phyloP scores from a whole-genome alignment of 2,888 invertebrate genomes.

The Amphipyra berbera region DNA sequence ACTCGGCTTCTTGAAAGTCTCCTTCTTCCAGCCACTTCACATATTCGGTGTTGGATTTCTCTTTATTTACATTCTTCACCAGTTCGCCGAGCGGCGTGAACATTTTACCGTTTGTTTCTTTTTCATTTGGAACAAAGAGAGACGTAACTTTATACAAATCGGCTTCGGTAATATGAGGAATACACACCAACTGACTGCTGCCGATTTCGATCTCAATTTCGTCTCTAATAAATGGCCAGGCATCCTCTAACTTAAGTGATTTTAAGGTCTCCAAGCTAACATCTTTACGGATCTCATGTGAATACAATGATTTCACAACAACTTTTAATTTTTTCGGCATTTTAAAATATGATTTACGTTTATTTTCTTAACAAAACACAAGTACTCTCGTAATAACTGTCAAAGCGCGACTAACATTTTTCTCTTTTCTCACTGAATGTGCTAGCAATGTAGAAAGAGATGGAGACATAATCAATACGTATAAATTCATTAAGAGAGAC shows the following conservation, averaged over 20 bases:
- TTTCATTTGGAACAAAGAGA: slow-evolving; percentile 85
- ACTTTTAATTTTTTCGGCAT: slow-evolving; percentile 89
- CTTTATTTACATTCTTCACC: slow-evolving; percentile 79
- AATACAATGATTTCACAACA: slow-evolving; percentile 85
- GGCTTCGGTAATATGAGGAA: slow-evolving; percentile 88
- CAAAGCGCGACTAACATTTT: slow-evolving; percentile 65
- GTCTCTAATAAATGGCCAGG: slow-evolving; percentile 88
- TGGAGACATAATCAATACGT: slow-evolving; percentile 57
- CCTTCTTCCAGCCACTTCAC: slow-evolving; percentile 80
- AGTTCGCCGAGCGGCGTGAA: slow-evolving; percentile 85
- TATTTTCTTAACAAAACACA: slow-evolving; percentile 33
- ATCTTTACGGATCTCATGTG: slow-evolving; percentile 88
- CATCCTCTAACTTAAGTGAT: slow-evolving; percentile 86
- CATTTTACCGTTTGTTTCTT: slow-evolving; percentile 84
- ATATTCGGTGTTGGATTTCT: slow-evolving; percentile 79
- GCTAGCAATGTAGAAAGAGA: slow-evolving; percentile 41
- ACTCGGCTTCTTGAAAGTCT: slow-evolving; percentile 78
- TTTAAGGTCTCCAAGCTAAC: slow-evolving; percentile 84
- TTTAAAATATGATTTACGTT: slow-evolving; percentile 51
- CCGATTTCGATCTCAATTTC: slow-evolving; percentile 89
- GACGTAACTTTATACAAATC: slow-evolving; percentile 86
- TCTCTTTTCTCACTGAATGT: slow-evolving; percentile 25
- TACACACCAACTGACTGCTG: slow-evolving; percentile 86
- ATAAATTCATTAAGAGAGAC: slow-evolving; percentile 27
- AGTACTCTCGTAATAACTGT: slow-evolving; percentile 46